A percentile compares a stretch with the other conserved stretches of the same genome.
These are phyloP conservation scores for Ceratosolen solmsi DNA, from an alignment of 1,140 invertebrate species.

Conservation along the genomic window DNA sequence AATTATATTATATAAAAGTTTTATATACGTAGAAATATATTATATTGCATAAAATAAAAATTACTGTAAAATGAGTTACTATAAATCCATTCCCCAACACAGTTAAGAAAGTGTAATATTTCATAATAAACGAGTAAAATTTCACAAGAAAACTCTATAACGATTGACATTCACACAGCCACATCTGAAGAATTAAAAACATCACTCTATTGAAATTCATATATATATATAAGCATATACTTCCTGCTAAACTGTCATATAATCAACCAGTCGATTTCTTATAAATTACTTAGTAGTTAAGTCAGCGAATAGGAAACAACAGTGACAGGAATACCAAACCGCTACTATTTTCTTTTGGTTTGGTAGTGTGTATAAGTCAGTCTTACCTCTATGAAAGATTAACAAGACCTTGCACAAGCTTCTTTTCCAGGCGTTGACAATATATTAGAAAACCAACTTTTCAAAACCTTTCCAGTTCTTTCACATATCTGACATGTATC, in stretches of 20 bases:
- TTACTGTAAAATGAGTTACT: background rate
- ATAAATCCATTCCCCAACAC: background rate
- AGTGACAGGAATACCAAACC: background rate
- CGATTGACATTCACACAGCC: constrained; percentile 32
- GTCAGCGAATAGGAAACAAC: background rate
- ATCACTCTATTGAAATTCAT: background rate
- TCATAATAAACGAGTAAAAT: constrained; percentile 15
- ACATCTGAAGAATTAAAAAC: background rate
- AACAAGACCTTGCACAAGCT: constrained; percentile 42
- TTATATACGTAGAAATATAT: too few relatives aligned
- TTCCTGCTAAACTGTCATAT: constrained; percentile 3
- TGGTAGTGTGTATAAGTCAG: constrained; percentile 42
- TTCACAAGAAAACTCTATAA: constrained; percentile 15
- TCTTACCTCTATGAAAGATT: constrained; percentile 61
- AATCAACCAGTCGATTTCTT: constrained; percentile 46
- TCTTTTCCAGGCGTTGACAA: constrained; percentile 59
- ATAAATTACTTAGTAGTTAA: constrained; percentile 41
- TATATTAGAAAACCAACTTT: constrained; percentile 55
- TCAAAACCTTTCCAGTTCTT: background rate
- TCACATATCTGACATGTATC: constrained; percentile 7
- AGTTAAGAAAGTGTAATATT: constrained; percentile 16
- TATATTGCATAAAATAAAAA: background rate
- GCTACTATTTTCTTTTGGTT: background rate
- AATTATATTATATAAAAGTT: too few relatives aligned
- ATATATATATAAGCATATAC: background rate